Evolutionary conservation across 2,797 vertebrate genomes (phyloP).

Genomic region (Clarias pachynema): DNA sequence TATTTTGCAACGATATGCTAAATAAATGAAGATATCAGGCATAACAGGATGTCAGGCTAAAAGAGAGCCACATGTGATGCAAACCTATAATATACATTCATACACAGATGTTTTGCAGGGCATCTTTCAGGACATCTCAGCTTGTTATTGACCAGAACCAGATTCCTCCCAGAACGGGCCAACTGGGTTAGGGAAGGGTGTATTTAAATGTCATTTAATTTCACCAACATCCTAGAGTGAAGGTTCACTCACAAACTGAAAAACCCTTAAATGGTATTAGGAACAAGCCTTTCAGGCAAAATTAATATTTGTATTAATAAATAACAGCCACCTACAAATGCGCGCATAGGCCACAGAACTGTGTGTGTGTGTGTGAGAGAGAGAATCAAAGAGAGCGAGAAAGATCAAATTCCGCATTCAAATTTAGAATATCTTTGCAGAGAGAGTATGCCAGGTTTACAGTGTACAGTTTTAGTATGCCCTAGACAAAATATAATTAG

Average conservation of each 20-base stretch:
- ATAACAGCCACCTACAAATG: neutral
- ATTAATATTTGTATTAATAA: constrained; percentile 15
- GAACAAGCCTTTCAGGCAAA: neutral
- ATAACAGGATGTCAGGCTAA: too few relatives aligned
- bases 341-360: neutral
- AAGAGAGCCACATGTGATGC: neutral
- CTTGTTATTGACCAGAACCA: neutral
- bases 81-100: neutral
- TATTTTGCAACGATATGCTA: constrained; percentile 6
- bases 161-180: too few relatives aligned
- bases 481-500: too few relatives aligned
- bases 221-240: neutral
- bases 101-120: neutral
- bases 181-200: too few relatives aligned
- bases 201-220: neutral
- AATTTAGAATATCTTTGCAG: neutral
- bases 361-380: neutral
- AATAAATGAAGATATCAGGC: neutral
- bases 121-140: neutral
- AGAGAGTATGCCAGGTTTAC: neutral
- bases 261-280: neutral
- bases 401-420: neutral
- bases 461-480: neutral
- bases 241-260: neutral
- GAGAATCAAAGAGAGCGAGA: neutral